Percentiles rank a stretch among this genome's conserved stretches.
These are phyloP conservation scores for Plotosus lineatus DNA, from an alignment of 2,113 vertebrate species.

Conservation along the genomic window DNA sequence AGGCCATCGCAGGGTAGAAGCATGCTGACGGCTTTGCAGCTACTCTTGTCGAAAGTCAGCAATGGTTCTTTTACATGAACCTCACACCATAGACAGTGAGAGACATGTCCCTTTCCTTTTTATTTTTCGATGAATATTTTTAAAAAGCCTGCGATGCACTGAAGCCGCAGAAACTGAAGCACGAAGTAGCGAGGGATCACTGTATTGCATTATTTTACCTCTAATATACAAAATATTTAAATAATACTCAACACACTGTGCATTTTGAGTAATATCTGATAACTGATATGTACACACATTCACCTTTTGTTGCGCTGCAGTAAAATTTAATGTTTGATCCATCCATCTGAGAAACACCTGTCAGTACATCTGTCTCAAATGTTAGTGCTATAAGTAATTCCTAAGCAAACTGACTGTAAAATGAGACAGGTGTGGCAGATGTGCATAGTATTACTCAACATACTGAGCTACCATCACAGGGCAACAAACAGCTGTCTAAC, in stretches of 20 bases:
- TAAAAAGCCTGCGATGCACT: too few relatives aligned
- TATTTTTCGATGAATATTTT: too few relatives aligned
- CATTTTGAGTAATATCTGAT: too few relatives aligned
- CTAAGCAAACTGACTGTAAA: constrained; percentile 13
- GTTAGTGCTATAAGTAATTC: not conserved
- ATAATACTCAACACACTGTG: not conserved
- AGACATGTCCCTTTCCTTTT: too few relatives aligned
- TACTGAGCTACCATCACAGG: not conserved
- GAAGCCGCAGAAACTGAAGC: too few relatives aligned
- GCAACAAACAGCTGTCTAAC: not conserved
- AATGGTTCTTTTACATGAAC: too few relatives aligned
- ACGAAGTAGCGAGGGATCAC: too few relatives aligned
- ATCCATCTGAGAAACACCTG: constrained; percentile 24
- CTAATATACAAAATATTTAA: not conserved
- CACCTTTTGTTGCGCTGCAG: not conserved
- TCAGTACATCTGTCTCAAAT: constrained; percentile 23
- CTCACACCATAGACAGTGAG: too few relatives aligned
- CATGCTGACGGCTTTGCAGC: too few relatives aligned
- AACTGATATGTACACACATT: not conserved
- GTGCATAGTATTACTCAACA: constrained; percentile 30
- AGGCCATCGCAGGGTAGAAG: too few relatives aligned
- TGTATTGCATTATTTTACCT: not conserved
- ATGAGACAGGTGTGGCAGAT: constrained; percentile 56
- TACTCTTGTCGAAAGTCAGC: too few relatives aligned
- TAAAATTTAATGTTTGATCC: constrained; percentile 16